Conservation (phyloP, 1,140 invertebrate species). For the Lerema accius region DNA sequence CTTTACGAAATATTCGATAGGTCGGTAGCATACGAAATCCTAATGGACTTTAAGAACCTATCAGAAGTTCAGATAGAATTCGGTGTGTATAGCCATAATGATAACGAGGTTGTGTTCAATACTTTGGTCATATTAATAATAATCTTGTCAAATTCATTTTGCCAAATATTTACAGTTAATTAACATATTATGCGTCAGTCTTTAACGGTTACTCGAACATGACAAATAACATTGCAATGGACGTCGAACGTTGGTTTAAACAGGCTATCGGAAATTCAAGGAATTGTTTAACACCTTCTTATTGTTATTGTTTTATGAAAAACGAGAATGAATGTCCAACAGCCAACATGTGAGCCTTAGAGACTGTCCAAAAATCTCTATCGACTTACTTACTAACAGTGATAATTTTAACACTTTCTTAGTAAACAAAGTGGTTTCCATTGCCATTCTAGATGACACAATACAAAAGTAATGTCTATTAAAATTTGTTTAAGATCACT, state of each 20-base stretch:
- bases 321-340: background rate
- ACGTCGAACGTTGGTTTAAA: conserved; percentile 4
- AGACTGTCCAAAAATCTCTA: no score
- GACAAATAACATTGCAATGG: conserved; percentile 17
- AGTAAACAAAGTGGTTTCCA: background rate
- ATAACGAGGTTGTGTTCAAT: no score
- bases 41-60: no score
- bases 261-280: conserved; percentile 16
- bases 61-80: no score
- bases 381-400: no score
- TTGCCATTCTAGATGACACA: background rate
- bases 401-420: conserved; percentile 13
- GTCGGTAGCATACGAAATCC: no score
- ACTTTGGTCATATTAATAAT: background rate
- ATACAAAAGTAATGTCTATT: conserved; percentile 11
- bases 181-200: conserved; percentile 11
- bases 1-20: no score
- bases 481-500: conserved; percentile 55
- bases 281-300: conserved; percentile 20
- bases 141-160: background rate
- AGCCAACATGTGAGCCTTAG: no score
- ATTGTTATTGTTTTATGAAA: conserved; percentile 7
- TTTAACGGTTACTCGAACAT: conserved; percentile 16
- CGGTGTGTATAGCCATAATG: no score
- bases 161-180: conserved; percentile 10